These are phyloP conservation scores for Microctenopoma lineatum DNA, from an alignment of 2,797 vertebrate genomes.

Conservation along the genomic window DNA sequence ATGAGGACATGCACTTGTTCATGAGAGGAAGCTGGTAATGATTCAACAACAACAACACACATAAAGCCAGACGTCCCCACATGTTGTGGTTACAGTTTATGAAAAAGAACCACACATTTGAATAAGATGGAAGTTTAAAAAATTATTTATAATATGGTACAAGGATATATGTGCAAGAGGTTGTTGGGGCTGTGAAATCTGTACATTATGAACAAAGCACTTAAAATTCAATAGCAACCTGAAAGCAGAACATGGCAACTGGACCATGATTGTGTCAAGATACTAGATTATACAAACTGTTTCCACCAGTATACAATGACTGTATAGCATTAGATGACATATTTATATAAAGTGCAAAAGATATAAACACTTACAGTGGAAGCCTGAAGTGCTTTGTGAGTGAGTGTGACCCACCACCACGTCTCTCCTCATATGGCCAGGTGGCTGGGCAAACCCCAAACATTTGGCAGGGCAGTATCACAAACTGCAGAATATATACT, in stretches of 20 bases:
- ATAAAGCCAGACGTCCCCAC: constrained; percentile 14
- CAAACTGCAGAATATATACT: constrained; percentile 63
- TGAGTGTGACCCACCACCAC: constrained; percentile 71
- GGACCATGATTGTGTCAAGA: constrained; percentile 70
- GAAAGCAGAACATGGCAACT: constrained; percentile 75
- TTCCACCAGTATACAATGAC: constrained; percentile 78
- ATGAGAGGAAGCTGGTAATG: neutral
- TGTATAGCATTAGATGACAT: constrained; percentile 82
- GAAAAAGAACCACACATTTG: constrained; percentile 52
- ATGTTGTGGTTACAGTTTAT: constrained; percentile 35
- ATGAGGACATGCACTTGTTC: constrained; percentile 10
- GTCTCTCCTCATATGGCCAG: constrained; percentile 58
- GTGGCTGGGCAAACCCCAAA: constrained; percentile 53
- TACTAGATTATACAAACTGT: constrained; percentile 76
- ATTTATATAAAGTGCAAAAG: constrained; percentile 95
- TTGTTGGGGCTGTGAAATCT: constrained; percentile 88
- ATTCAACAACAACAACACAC: constrained; percentile 22
- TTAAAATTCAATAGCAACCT: constrained; percentile 76
- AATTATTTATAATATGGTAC: constrained; percentile 99
- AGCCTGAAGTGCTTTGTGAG: constrained; percentile 83
- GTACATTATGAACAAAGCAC: constrained; percentile 87
- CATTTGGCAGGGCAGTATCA: constrained; percentile 63
- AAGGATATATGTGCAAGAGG: constrained; percentile 98
- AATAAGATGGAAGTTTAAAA: constrained; percentile 78
- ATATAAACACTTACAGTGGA: constrained; percentile 81